Evolutionary conservation across 1,140 invertebrate species (phyloP), one percentile per base, ranked within the genome.

Genomic region (Macrobrachium rosenbergii): DNA sequence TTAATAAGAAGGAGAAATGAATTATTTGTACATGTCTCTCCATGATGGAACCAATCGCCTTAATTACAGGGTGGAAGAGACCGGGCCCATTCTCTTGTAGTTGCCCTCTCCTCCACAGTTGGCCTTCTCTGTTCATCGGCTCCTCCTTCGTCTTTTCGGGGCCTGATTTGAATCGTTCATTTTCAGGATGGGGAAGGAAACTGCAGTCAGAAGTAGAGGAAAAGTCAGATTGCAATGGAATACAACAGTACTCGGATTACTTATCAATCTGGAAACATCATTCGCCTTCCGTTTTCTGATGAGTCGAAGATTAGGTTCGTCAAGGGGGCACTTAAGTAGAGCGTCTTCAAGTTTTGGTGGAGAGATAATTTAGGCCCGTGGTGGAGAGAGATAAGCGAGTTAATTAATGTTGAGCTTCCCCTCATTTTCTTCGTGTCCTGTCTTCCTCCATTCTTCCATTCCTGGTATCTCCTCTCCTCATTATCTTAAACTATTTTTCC

Each of bases 1-100:
- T 83, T 83, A 83, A 83, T 83, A 83, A 83, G 82, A 83, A 83
- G 75, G 45, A 77, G 82, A 83, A 83, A 83, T 83, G 82, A 83
- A 83, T 76, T 83, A 83, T 83, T 83, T 83, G 82, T 83, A 76
- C 73, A 76, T 83, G 82, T 83, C 82, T 75, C 82, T 60, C 72
- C 72, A 12, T 75, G 82, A 76, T 83, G 69, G 82, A 83, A 83
- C 82, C 82, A 83, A 83, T 83, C 82, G 59, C 58, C 23, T 75
- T 83, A 83, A 83, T 83, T 83, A 83, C 82, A 83, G 82, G 82
- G 67, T 83, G 72, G 59, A 58, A 80, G 64, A 63, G 8, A 12
- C 67, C 52, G 17, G 45, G 63, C 59, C 67, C 80, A 67, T 82
- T 82, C 43, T 43, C 58, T n/a, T 28, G 58, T 2, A 52, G 52